A percentile compares a stretch with the other conserved stretches of the same genome.
Evolutionary conservation across 2,888 invertebrate species (phyloP).

Genomic region (Myathropa florea): DNA sequence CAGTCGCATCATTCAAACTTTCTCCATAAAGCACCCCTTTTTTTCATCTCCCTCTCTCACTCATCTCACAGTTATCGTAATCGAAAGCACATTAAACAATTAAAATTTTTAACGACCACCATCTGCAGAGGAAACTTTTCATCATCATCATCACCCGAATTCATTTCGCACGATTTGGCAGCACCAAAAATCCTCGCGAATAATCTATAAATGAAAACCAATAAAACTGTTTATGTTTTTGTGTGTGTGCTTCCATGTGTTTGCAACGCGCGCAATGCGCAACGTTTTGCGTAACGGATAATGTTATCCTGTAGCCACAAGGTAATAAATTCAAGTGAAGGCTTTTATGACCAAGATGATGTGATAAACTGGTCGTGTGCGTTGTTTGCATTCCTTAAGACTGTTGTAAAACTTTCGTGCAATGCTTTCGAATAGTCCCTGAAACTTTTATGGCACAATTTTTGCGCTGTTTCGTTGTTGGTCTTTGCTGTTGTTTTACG

Average conservation of each 20-base stretch:
- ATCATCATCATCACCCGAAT: neutral
- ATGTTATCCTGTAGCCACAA: conserved; percentile 1
- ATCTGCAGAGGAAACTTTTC: neutral
- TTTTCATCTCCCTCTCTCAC: neutral
- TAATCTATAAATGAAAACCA: neutral
- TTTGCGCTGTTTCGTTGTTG: neutral
- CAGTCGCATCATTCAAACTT: neutral
- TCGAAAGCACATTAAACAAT: neutral
- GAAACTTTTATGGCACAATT: neutral
- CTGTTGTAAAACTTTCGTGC: conserved; percentile 33
- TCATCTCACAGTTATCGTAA: neutral
- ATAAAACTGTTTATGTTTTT: neutral
- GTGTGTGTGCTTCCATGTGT: neutral
- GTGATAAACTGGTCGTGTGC: conserved; percentile 16
- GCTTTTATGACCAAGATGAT: conserved; percentile 35
- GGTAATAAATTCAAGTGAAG: conserved; percentile 23
- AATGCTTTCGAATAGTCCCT: conserved; percentile 9
- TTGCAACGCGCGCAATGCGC: neutral
- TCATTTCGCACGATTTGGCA: neutral
- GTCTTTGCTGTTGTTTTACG: neutral
- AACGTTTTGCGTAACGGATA: neutral
- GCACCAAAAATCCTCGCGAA: neutral
- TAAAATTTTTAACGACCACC: neutral
- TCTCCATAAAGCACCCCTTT: neutral
- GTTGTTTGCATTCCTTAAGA: conserved; percentile 9